These are phyloP conservation scores for Telenomus remus DNA, from an alignment of 1,140 invertebrate species.

Conservation along the genomic window DNA sequence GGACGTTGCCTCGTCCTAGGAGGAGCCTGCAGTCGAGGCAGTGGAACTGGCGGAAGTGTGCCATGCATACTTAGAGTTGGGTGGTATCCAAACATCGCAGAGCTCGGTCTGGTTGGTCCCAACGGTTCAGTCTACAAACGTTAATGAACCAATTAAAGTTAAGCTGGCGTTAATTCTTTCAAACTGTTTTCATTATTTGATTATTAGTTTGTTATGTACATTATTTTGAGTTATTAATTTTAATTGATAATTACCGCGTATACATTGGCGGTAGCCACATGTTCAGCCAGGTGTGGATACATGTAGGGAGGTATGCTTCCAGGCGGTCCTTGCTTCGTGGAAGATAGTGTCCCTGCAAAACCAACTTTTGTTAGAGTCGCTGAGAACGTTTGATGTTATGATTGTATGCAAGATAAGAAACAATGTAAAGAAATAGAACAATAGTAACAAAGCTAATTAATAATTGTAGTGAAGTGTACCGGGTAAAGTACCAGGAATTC, in stretches of 20 bases:
- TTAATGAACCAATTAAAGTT: slow-evolving; percentile 12
- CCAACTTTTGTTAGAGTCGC: slow-evolving; percentile 69
- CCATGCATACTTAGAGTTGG: slow-evolving; percentile 80
- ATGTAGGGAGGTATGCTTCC: slow-evolving; percentile 70
- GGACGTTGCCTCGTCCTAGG: slow-evolving; percentile 62
- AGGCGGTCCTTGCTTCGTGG: slow-evolving; percentile 77
- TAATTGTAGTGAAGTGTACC: slow-evolving; percentile 42
- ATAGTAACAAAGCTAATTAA: too few species aligned
- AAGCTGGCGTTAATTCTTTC: too few species aligned
- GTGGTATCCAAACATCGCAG: slow-evolving; percentile 88
- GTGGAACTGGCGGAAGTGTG: slow-evolving; percentile 82
- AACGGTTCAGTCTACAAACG: slow-evolving; percentile 79
- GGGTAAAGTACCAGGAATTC: slow-evolving; percentile 73
- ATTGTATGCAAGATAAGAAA: too few species aligned
- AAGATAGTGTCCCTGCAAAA: slow-evolving; percentile 75
- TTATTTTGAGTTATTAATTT: too few species aligned
- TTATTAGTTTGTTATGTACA: too few species aligned
- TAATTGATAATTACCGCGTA: slow-evolving; percentile 79
- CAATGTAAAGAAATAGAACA: too few species aligned
- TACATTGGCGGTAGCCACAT: slow-evolving; percentile 87
- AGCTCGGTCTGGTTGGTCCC: slow-evolving; percentile 84
- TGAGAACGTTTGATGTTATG: slow-evolving; percentile 5
- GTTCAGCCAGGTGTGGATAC: slow-evolving; percentile 91
- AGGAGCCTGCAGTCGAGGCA: slow-evolving; percentile 78
- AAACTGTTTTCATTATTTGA: too few species aligned